A percentile compares a stretch with the other conserved stretches of the same genome.
These are phyloP conservation scores for Zaprionus lachaisei DNA, from an alignment of 1,140 invertebrate genomes.

Conservation along the genomic window DNA sequence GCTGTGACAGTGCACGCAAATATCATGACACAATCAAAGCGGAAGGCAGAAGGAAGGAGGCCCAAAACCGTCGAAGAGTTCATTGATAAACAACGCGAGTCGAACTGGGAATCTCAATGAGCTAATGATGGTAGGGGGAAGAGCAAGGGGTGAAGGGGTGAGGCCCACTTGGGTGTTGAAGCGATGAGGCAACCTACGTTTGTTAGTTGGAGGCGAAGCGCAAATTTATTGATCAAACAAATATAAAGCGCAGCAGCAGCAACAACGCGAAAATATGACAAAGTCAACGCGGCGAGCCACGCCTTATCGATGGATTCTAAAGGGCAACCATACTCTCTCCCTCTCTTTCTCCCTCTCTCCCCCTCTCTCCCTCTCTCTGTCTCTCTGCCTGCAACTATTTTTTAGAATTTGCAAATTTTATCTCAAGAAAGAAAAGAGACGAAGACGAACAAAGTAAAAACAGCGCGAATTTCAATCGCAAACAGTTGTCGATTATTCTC, in stretches of 20 bases:
- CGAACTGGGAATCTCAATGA: not conserved
- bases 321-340: not conserved
- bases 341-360: not conserved
- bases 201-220: conserved; percentile 36
- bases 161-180: not conserved
- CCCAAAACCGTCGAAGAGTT: conserved; percentile 65
- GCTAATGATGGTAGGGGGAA: too few species aligned
- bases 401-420: conserved; percentile 46
- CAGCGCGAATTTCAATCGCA: conserved; percentile 69
- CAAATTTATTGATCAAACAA: conserved; percentile 81
- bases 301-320: conserved; percentile 6
- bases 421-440: conserved; percentile 20
- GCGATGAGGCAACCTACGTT: conserved; percentile 2
- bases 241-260: conserved; percentile 71
- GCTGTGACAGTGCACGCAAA: conserved; percentile 60
- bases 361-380: not conserved
- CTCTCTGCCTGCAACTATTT: conserved; percentile 14
- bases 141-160: not conserved
- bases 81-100: conserved; percentile 65
- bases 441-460: conserved; percentile 6
- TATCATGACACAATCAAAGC: conserved; percentile 75
- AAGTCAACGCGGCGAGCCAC: conserved; percentile 3
- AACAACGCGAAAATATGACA: conserved; percentile 23
- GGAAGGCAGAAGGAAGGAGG: conserved; percentile 45
- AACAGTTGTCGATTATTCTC: conserved; percentile 69